Percentiles rank a stretch among this genome's conserved stretches.
These are phyloP conservation scores for Poecilobothrus nobilitatus DNA, from an alignment of 2,888 invertebrate species.

Conservation along the genomic window DNA sequence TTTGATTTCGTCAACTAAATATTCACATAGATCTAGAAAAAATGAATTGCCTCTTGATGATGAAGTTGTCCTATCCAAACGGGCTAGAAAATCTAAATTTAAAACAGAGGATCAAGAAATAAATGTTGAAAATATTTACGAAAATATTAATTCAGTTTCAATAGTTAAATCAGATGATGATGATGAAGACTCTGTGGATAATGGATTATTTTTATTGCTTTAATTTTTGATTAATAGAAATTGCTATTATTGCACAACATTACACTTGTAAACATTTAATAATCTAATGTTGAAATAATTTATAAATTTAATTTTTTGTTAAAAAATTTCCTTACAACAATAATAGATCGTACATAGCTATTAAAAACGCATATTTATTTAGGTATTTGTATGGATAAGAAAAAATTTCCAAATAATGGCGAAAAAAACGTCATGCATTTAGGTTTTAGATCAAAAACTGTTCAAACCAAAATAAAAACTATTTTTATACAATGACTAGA, in stretches of 20 bases:
- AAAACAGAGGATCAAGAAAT: background rate
- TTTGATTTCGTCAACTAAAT: slow-evolving; percentile 35
- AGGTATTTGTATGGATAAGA: too few relatives aligned
- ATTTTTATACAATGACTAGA: background rate
- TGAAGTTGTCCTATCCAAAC: background rate
- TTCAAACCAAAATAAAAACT: background rate
- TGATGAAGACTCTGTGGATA: background rate
- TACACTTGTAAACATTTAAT: too few relatives aligned
- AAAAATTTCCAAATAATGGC: too few relatives aligned
- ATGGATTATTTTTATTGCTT: background rate
- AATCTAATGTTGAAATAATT: too few relatives aligned
- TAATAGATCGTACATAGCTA: too few relatives aligned
- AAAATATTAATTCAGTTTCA: background rate
- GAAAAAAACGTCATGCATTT: too few relatives aligned
- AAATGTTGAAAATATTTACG: background rate
- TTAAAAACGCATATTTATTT: too few relatives aligned
- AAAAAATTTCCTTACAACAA: too few relatives aligned
- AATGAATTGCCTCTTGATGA: slow-evolving; percentile 23
- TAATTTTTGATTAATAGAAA: background rate
- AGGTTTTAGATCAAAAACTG: too few relatives aligned
- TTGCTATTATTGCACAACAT: background rate
- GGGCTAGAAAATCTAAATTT: background rate
- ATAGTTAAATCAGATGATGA: background rate
- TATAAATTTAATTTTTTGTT: too few relatives aligned
- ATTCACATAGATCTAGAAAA: slow-evolving; percentile 26